phyloP scores from a whole-genome alignment of 2,888 invertebrate genomes.

The Neocrepidodera transversa region DNA sequence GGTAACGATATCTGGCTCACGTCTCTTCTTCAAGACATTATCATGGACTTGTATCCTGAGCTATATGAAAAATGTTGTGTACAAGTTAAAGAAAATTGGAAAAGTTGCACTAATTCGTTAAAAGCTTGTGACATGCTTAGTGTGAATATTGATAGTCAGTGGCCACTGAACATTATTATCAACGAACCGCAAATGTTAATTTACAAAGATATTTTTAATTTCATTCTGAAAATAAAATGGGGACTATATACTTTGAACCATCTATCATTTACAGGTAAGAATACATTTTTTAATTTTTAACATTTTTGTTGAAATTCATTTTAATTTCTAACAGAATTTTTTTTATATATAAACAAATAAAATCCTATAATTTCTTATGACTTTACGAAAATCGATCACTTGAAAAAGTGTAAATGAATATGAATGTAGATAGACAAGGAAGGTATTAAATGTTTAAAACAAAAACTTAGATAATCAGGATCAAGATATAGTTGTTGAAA shows the following conservation, averaged over 20 bases:
- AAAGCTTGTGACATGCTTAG: conserved; percentile 49
- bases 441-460: too few relatives aligned
- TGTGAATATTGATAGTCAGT: conserved; percentile 51
- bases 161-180: conserved; percentile 58
- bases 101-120: conserved; percentile 46
- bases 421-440: too few relatives aligned
- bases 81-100: conserved; percentile 48
- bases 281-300: too few relatives aligned
- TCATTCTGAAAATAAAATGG: conserved; percentile 58
- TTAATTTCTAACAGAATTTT: too few relatives aligned
- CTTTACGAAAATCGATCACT: too few relatives aligned
- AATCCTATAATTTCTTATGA: too few relatives aligned
- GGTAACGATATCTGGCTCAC: conserved; percentile 56
- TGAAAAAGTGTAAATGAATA: too few relatives aligned
- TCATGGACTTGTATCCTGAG: conserved; percentile 55
- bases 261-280: conserved; percentile 52
- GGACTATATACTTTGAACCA: conserved; percentile 55
- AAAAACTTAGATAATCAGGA: too few relatives aligned
- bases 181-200: conserved; percentile 48
- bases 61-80: conserved; percentile 53
- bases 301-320: too few relatives aligned
- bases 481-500: too few relatives aligned
- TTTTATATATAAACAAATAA: too few relatives aligned
- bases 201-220: conserved; percentile 55
- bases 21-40: conserved; percentile 55